These are phyloP conservation scores for Regulus satrapa DNA, from an alignment of 2,113 vertebrate species.

Conservation along the genomic window DNA sequence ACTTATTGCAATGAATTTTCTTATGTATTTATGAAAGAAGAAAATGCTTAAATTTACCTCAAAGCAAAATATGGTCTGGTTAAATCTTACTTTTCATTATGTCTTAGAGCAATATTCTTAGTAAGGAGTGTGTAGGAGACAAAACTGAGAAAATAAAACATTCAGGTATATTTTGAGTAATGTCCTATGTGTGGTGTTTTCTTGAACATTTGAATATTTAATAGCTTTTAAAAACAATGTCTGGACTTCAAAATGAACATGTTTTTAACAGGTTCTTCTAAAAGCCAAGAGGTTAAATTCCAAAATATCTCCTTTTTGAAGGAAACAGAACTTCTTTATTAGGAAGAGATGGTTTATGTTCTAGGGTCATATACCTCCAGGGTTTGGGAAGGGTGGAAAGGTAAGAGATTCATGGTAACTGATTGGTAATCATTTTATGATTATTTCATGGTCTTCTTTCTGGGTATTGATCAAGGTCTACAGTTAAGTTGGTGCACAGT, in stretches of 20 bases:
- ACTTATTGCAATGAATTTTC: neutral
- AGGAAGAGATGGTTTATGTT: neutral
- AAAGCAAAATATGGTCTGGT: neutral
- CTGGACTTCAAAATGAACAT: neutral
- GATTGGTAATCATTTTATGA: neutral
- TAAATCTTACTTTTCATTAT: neutral
- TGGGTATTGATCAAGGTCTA: neutral
- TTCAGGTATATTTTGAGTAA: neutral
- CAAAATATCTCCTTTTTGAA: neutral
- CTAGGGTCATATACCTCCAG: neutral
- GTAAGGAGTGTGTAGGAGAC: neutral
- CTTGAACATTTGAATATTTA: neutral
- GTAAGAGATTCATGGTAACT: neutral
- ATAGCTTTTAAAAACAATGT: neutral
- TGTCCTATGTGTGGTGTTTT: neutral
- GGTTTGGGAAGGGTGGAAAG: neutral
- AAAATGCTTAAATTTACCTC: neutral
- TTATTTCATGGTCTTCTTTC: neutral
- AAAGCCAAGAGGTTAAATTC: neutral
- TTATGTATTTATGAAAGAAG: neutral
- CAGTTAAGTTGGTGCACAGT: too few species aligned
- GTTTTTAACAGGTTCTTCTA: neutral
- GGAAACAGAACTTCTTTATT: neutral
- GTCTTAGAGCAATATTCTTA: neutral
- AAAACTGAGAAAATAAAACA: neutral